Evolutionary conservation across 2,888 invertebrate genomes (phyloP), one percentile per base, ranked within the genome.

Genomic region (Drosophila rubida): DNA sequence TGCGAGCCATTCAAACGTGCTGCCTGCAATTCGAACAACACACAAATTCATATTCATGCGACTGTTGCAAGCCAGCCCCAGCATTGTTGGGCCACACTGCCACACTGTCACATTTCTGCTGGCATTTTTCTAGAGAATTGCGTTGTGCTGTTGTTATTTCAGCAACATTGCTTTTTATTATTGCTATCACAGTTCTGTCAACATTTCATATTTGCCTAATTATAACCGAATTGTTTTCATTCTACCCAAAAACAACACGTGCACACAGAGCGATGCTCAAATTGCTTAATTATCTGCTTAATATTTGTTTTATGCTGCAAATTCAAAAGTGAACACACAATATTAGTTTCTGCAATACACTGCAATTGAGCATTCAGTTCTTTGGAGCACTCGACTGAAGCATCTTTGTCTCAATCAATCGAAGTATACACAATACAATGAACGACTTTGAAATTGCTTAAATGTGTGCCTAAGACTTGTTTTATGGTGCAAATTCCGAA

Each of bases 11-110:
- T 9, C 16, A 16, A 14, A 14, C 32, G 14, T 14, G 14, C 11
- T 22, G 30, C 30, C 30, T 9, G 27, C 22, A 16, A 32, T 44
- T 32, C 44, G n/a, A n/a, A n/a, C n/a, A n/a, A n/a, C n/a, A n/a
- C n/a, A n/a, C n/a, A 44, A 11, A 44, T 54, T 44, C 5, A 13
- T 45, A 25, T 45, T 27, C 23, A 22, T 45, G 45, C 32, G n/a
- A 32, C 13, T 14, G 9, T 27, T 14, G n/a, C 44, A 23, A n/a
- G n/a, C n/a, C n/a, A n/a, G n/a, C n/a, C n/a, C n/a, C n/a, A n/a
- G n/a, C n/a, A 23, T 44, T 44, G 19, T 25, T 25, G 1, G 7
- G 25, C 5, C 23, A 23, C 23, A 23, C n/a, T n/a, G n/a, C 3
- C 19, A 2, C 19, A 19, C 3, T 19, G 25, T 25, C 25, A 7